Percentiles rank a stretch among this genome's conserved stretches.
These are phyloP conservation scores for Pteropus rufus DNA, from an alignment of 2,797 vertebrate genomes.

Conservation along the genomic window DNA sequence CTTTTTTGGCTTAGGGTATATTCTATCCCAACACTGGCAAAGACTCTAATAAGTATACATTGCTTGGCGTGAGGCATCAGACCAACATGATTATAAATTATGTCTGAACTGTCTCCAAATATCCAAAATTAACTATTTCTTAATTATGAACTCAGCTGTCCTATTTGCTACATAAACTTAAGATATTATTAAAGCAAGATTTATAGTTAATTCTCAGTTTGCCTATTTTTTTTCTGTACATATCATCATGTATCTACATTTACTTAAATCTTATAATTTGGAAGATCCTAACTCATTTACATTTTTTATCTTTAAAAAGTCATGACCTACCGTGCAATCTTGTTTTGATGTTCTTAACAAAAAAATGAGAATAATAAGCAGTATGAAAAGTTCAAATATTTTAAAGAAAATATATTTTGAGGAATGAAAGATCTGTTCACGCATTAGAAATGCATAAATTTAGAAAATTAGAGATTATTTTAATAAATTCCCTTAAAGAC, in stretches of 20 bases:
- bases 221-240: not conserved
- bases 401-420: slow-evolving; percentile 19
- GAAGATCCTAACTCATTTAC: not conserved
- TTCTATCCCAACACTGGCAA: not conserved
- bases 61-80: not conserved
- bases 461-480: slow-evolving; percentile 20
- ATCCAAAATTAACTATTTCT: slow-evolving; percentile 19
- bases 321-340: not conserved
- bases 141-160: not conserved
- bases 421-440: not conserved
- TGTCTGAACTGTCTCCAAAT: slow-evolving; percentile 15
- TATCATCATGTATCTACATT: not conserved
- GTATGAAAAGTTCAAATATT: not conserved
- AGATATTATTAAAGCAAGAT: not conserved
- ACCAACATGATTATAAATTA: slow-evolving; percentile 15
- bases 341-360: slow-evolving; percentile 6
- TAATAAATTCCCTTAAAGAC: not conserved
- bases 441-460: not conserved
- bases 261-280: slow-evolving; percentile 43
- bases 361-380: not conserved
- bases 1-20: not conserved
- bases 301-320: slow-evolving; percentile 12
- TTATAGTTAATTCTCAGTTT: not conserved
- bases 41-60: slow-evolving; percentile 21
- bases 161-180: not conserved